These are phyloP conservation scores for Odontophorus gujanensis DNA, from an alignment of 2,113 vertebrate genomes.

Conservation along the genomic window DNA sequence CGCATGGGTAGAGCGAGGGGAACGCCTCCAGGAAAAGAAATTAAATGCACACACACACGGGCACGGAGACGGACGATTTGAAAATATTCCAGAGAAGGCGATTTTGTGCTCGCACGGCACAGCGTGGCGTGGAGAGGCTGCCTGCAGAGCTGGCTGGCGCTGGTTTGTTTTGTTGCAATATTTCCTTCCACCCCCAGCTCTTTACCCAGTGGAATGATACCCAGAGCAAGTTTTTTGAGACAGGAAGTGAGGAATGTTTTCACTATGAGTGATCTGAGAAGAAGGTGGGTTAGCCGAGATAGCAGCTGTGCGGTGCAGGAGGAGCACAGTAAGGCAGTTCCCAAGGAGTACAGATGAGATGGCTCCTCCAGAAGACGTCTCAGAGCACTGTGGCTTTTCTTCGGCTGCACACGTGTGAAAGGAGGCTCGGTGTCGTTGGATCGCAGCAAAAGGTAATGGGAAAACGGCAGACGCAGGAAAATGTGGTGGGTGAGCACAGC, in stretches of 20 bases:
- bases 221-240: conserved; percentile 67
- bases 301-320: conserved; percentile 46
- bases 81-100: not conserved
- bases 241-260: conserved; percentile 88
- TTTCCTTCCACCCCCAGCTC: conserved; percentile 60
- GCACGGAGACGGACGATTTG: not conserved
- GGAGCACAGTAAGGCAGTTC: conserved; percentile 25
- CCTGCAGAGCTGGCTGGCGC: conserved; percentile 6
- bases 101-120: not conserved
- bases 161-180: conserved; percentile 5
- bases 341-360: conserved; percentile 65
- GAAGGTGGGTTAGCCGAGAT: conserved; percentile 54
- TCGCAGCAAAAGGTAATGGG: conserved; percentile 42
- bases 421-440: conserved; percentile 9
- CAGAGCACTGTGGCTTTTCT: rapidly evolving
- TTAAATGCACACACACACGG: conserved; percentile 43
- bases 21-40: conserved; percentile 73
- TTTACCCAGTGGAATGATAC: conserved; percentile 80
- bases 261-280: conserved; percentile 67
- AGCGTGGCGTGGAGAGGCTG: not conserved
- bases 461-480: not conserved
- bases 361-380: conserved; percentile 15
- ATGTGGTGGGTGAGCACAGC: not conserved
- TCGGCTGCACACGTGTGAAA: not conserved
- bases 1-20: conserved; percentile 73